A percentile compares a stretch with the other conserved stretches of the same genome.
Conservation (phyloP, 2,113 vertebrate genomes). For the Upupa epops region DNA sequence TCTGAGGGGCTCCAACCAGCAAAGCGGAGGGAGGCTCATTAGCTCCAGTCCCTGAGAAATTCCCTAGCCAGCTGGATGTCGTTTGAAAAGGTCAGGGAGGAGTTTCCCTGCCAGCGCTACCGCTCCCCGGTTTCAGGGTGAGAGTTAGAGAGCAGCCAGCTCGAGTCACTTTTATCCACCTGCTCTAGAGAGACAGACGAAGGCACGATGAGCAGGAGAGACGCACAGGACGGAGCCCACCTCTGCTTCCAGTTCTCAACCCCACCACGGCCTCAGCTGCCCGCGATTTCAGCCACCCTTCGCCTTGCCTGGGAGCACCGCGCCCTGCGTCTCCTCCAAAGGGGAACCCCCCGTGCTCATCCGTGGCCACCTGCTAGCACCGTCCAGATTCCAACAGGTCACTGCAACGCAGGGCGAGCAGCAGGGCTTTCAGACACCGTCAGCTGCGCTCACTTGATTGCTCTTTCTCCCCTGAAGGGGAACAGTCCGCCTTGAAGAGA, state of each 20-base stretch:
- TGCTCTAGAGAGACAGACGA: constrained; percentile 75
- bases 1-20: constrained; percentile 72
- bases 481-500: background rate
- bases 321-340: background rate
- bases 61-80: constrained; percentile 81
- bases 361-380: too few relatives aligned
- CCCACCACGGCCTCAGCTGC: too few relatives aligned
- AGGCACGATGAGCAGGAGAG: constrained; percentile 66
- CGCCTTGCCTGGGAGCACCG: background rate
- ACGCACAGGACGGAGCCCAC: constrained; percentile 55
- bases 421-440: constrained; percentile 16
- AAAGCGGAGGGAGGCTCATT: constrained; percentile 84
- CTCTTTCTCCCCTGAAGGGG: background rate
- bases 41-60: constrained; percentile 81
- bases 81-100: constrained; percentile 84
- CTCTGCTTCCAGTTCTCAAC: constrained; percentile 57
- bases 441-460: background rate
- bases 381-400: too few relatives aligned
- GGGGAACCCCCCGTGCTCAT: too few relatives aligned
- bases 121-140: constrained; percentile 77
- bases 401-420: too few relatives aligned
- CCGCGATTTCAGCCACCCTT: background rate
- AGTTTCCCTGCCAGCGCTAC: constrained; percentile 75
- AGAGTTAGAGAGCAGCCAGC: constrained; percentile 74
- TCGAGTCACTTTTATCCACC: constrained; percentile 82